Percentiles rank a stretch among this genome's conserved stretches.
Conservation (phyloP, 2,888 invertebrate species). For the Mesorhabditis spiculigera region DNA sequence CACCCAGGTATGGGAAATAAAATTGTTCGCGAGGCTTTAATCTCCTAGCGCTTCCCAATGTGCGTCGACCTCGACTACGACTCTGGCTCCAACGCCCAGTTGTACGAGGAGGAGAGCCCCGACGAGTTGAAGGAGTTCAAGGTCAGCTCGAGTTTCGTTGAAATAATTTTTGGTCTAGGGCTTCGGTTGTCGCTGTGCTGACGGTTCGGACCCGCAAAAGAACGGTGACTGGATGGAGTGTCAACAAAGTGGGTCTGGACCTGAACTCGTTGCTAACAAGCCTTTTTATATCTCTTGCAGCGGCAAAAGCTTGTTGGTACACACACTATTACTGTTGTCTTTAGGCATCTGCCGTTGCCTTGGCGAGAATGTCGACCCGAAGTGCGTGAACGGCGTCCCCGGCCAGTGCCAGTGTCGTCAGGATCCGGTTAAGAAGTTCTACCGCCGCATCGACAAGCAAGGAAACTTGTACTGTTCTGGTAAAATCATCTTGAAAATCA, state of each 20-base stretch:
- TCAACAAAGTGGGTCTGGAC: background rate
- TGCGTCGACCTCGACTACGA: constrained; percentile 6
- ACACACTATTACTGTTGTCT: no score
- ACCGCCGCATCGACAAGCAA: background rate
- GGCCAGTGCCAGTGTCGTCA: background rate
- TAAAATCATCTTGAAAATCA: no score
- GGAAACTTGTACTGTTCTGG: constrained; percentile 2
- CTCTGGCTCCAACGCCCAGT: background rate
- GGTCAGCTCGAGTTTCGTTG: background rate
- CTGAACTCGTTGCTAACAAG: no score
- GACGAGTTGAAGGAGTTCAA: constrained; percentile 4
- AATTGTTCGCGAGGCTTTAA: background rate
- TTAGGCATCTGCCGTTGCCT: constrained; percentile 6
- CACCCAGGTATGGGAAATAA: background rate
- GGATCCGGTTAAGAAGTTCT: background rate
- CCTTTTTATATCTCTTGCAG: no score
- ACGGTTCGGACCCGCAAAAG: constrained; percentile 2
- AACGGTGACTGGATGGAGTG: constrained; percentile 1
- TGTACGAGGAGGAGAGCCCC: constrained; percentile 2
- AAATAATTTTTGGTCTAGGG: background rate
- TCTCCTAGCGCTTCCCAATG: constrained; percentile 3
- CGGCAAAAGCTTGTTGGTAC: no score
- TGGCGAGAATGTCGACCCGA: background rate
- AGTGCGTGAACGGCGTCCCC: constrained; percentile 3
- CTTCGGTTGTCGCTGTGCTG: constrained; percentile 5